These are phyloP conservation scores for Samia ricini DNA, from an alignment of 1,140 invertebrate species.

Conservation along the genomic window DNA sequence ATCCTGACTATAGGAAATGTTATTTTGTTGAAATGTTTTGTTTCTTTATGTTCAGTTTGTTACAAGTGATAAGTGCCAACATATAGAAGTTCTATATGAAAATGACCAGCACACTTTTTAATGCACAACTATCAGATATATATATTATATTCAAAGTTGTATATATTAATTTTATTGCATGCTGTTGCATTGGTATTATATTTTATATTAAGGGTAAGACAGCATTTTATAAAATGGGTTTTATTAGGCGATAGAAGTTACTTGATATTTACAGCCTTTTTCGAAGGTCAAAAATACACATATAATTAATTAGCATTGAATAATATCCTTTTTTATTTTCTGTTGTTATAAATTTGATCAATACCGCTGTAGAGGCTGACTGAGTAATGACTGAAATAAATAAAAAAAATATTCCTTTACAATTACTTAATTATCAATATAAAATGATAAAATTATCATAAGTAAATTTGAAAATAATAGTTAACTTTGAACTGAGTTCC, in stretches of 20 bases:
- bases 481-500: too few relatives aligned
- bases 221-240: not conserved
- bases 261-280: too few relatives aligned
- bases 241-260: not conserved
- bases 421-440: too few relatives aligned
- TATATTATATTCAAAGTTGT: constrained; percentile 48
- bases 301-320: too few relatives aligned
- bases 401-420: too few relatives aligned
- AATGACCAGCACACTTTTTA: constrained; percentile 38
- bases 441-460: too few relatives aligned
- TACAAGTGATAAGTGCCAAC: constrained; percentile 37
- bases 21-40: constrained; percentile 2
- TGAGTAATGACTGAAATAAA: too few relatives aligned
- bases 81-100: constrained; percentile 25
- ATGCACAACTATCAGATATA: constrained; percentile 51
- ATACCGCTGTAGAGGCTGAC: too few relatives aligned
- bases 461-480: too few relatives aligned
- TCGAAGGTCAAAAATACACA: too few relatives aligned
- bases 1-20: not conserved
- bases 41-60: not conserved
- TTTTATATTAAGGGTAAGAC: constrained; percentile 39
- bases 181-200: constrained; percentile 66
- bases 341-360: too few relatives aligned
- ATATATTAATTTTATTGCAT: constrained; percentile 70
- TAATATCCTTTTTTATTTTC: too few relatives aligned